Base-by-base conservation (phyloP, 2,113 vertebrate genomes). In the Cepphus grylle region DNA sequence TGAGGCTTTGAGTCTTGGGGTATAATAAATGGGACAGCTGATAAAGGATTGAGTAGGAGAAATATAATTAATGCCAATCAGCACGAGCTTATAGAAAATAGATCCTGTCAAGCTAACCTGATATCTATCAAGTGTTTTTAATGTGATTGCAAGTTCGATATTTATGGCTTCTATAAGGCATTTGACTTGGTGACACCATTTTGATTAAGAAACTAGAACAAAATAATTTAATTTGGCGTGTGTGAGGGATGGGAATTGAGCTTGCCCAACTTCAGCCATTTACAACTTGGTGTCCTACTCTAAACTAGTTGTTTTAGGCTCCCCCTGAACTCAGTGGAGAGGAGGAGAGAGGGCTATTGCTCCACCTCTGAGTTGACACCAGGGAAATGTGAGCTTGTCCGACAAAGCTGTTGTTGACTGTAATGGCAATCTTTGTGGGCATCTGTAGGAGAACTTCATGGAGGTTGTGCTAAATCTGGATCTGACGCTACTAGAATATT, bases 301-400 rank as follows among this genome's bases (percentile, higher is more conserved):
- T 55, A 30, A 70, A 34, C 12, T 34, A 47, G 9, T 36, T 52
- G 15, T 87, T 29, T 16, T 53, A 56, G 36, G 14, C 18, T 86
- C 20, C 12, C 15, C 69, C 49, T 42, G 55, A 87, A 91, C 23
- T 67, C 42, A 55, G 0, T 27, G 32, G 38, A 47, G 38, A 49
- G 34, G 63, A 56, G 36, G 36, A 80, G 53, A 36, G 32, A 22
- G 18, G 23, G 22, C 55, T 50, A 5, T 71, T 78, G 11, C 5
- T 81, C 13, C 14, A 42, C 3, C 3, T 18, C 0, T 38, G 1
- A 43, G 19, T 0, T 77, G 36, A 49, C 5, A 11, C 2, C 1
- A 27, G 23, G 11, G 34, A 6, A 87, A 14, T 0, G 0, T 18
- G 21, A 88, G 16, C 27, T 45, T 49, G 12, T 56, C 8, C 20